Conservation (phyloP, 2,888 invertebrate species). For the Dasysyrphus tricinctus region DNA sequence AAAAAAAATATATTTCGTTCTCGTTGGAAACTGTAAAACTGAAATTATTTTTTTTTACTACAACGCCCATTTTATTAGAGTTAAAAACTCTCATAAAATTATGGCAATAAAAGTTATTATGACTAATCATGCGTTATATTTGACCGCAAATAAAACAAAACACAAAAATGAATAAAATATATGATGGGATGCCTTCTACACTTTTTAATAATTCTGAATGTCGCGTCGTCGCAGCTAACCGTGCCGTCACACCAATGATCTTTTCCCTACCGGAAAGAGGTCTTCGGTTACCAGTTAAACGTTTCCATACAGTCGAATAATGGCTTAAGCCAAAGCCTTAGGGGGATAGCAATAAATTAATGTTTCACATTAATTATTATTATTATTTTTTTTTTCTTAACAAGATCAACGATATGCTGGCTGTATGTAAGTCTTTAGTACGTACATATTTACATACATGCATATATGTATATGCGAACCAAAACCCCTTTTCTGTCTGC, state of each 20-base stretch:
- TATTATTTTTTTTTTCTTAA: conserved; percentile 46
- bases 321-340: conserved; percentile 39
- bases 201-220: conserved; percentile 26
- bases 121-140: conserved; percentile 71
- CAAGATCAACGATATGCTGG: conserved; percentile 42
- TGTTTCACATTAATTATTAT: conserved; percentile 61
- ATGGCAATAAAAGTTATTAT: conserved; percentile 61
- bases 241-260: conserved; percentile 30
- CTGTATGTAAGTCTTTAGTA: conserved; percentile 44
- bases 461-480: background rate
- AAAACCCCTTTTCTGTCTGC: conserved; percentile 22
- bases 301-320: conserved; percentile 29
- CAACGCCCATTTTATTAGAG: conserved; percentile 9
- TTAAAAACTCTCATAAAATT: conserved; percentile 45
- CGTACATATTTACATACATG: no score
- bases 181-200: conserved; percentile 28
- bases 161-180: conserved; percentile 6
- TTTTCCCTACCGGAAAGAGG: conserved; percentile 54
- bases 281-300: conserved; percentile 67
- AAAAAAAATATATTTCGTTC: background rate
- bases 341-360: conserved; percentile 66
- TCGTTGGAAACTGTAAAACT: conserved; percentile 11
- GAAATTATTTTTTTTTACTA: background rate
- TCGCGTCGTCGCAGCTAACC: conserved; percentile 27
- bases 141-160: conserved; percentile 57